phyloP scores from a whole-genome alignment of 1,140 invertebrate species.

The Drosophila mojavensis region DNA sequence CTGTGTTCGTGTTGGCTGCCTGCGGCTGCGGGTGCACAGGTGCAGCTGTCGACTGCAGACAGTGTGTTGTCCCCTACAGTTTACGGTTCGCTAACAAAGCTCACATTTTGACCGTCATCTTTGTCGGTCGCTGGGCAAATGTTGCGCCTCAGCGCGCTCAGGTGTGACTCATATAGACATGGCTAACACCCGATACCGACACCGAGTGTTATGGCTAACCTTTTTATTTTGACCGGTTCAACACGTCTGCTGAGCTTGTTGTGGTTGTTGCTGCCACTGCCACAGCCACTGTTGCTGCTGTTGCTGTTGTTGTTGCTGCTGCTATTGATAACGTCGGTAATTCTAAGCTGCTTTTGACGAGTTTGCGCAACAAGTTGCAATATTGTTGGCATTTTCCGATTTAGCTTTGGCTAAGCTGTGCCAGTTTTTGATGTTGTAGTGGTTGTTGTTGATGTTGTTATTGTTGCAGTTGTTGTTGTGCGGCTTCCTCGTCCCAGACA shows the following conservation, averaged over 20 bases:
- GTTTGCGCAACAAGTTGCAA: slow-evolving; percentile 60
- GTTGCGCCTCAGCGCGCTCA: slow-evolving; percentile 60
- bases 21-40: background rate
- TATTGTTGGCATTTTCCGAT: slow-evolving; percentile 46
- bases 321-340: slow-evolving; percentile 54
- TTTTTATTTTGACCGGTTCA: slow-evolving; percentile 69
- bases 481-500: slow-evolving; percentile 57
- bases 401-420: slow-evolving; percentile 28
- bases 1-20: slow-evolving; percentile 6
- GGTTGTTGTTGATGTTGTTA: slow-evolving; percentile 15
- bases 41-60: background rate
- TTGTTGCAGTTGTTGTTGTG: slow-evolving; percentile 22
- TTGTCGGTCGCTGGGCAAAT: slow-evolving; percentile 42
- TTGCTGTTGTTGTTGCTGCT: slow-evolving; percentile 2
- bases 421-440: slow-evolving; percentile 39
- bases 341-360: slow-evolving; percentile 49
- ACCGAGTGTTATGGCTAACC: slow-evolving; percentile 52
- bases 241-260: slow-evolving; percentile 47
- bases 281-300: slow-evolving; percentile 11
- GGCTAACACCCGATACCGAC: slow-evolving; percentile 60
- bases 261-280: slow-evolving; percentile 7
- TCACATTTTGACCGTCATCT: slow-evolving; percentile 69
- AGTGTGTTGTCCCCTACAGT: slow-evolving; percentile 55
- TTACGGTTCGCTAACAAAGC: slow-evolving; percentile 61
- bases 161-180: slow-evolving; percentile 70